Evolutionary conservation across 2,797 vertebrate genomes (phyloP).

Genomic region (Rhynchotus rufescens): DNA sequence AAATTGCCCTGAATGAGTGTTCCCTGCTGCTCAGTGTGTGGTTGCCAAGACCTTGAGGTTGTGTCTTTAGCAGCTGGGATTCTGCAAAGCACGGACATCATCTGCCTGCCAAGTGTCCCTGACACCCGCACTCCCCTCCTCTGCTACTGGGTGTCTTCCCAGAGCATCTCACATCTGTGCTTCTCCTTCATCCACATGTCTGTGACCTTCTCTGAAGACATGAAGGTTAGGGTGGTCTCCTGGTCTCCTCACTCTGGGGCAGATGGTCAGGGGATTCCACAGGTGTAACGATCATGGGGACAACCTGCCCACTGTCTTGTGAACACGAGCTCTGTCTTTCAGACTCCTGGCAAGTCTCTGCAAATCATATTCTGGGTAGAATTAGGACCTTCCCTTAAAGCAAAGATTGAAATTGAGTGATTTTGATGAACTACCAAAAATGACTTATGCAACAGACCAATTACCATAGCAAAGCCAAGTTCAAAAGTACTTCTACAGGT

Average conservation of each 20-base stretch:
- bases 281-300: not conserved
- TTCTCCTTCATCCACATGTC: not conserved
- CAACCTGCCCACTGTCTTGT: rapidly evolving
- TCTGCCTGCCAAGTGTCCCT: not conserved
- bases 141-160: not conserved
- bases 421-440: not conserved
- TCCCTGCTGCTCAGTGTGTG: not conserved
- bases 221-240: rapidly evolving
- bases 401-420: not conserved
- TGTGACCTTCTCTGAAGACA: not conserved
- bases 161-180: not conserved
- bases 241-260: not conserved
- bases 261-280: not conserved
- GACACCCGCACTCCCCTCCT: not conserved
- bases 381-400: not conserved
- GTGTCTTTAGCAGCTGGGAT: not conserved
- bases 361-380: not conserved
- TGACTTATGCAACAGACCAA: not conserved
- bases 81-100: not conserved
- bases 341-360: not conserved
- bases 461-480: not conserved
- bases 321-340: not conserved
- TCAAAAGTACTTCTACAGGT: not conserved
- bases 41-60: not conserved
- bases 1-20: not conserved